Conservation (phyloP, 2,113 vertebrate genomes). For the Malurus alboscapulatus region DNA sequence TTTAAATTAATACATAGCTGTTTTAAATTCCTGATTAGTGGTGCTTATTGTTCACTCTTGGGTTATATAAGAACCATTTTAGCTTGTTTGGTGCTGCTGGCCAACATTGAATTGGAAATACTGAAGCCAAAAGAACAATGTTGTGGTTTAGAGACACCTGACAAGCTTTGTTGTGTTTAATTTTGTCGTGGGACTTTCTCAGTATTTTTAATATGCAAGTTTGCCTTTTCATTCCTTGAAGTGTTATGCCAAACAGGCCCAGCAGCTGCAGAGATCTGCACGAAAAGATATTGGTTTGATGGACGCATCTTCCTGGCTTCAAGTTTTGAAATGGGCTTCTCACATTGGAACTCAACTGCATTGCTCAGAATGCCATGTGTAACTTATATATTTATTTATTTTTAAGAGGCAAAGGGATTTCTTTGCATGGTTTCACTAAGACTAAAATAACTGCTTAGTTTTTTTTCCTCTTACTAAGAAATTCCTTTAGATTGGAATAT, state of each 20-base stretch:
- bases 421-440: conserved; percentile 22
- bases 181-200: background rate
- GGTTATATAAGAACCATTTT: background rate
- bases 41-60: conserved; percentile 15
- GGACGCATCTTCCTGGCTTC: background rate
- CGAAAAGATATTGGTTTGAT: background rate
- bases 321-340: background rate
- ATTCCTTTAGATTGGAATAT: background rate
- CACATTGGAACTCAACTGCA: background rate
- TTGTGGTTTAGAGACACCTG: background rate
- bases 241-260: background rate
- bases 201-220: background rate
- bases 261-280: background rate
- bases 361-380: background rate
- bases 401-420: conserved; percentile 29
- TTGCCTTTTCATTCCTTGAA: background rate
- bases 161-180: background rate
- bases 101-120: conserved; percentile 13
- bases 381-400: conserved; percentile 42
- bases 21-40: conserved; percentile 5
- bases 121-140: background rate
- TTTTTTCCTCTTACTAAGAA: background rate
- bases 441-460: background rate
- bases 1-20: background rate
- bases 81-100: background rate